These are phyloP conservation scores for Seriola rivoliana DNA, from an alignment of 2,113 vertebrate species.

Conservation along the genomic window DNA sequence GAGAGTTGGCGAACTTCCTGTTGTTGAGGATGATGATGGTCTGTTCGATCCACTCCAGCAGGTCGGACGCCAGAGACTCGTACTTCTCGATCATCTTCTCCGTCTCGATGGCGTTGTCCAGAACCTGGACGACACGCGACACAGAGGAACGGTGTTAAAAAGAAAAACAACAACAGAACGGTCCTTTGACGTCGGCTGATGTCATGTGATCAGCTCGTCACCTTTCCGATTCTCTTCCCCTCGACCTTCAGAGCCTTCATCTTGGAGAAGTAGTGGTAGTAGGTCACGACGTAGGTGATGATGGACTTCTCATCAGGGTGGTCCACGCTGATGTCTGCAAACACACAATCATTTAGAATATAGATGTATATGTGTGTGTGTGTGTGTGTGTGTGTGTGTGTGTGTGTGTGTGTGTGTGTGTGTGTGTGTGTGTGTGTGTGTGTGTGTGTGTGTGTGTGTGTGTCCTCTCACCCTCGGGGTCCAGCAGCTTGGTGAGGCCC, in stretches of 20 bases:
- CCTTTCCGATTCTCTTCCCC: conserved; percentile 98
- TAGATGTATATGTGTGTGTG: background rate
- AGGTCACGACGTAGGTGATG: conserved; percentile 98
- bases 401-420: background rate
- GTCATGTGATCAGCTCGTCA: conserved; percentile 43
- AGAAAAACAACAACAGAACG: background rate
- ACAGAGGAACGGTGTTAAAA: too few relatives aligned
- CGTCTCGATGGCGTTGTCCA: conserved; percentile 97
- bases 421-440: background rate
- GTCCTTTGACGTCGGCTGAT: too few relatives aligned
- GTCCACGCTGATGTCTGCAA: conserved; percentile 94
- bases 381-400: background rate
- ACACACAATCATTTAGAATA: conserved; percentile 2
- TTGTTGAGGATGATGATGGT: conserved; percentile 99
- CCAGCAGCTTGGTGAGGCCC: conserved; percentile 93
- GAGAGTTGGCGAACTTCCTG: conserved; percentile 98
- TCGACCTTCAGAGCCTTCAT: conserved; percentile 99
- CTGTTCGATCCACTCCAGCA: conserved; percentile 99
- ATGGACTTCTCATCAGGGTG: conserved; percentile 98
- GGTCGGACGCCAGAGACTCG: conserved; percentile 95
- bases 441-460: fast-evolving
- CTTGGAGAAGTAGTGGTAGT: conserved; percentile 99
- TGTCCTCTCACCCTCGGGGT: conserved; percentile 89
- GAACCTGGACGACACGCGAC: conserved; percentile 84
- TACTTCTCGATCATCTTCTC: conserved; percentile 99